Percentiles rank a stretch among this genome's conserved stretches.
These are phyloP conservation scores for Elephantulus edwardii DNA, from an alignment of 2,113 vertebrate genomes.

Conservation along the genomic window DNA sequence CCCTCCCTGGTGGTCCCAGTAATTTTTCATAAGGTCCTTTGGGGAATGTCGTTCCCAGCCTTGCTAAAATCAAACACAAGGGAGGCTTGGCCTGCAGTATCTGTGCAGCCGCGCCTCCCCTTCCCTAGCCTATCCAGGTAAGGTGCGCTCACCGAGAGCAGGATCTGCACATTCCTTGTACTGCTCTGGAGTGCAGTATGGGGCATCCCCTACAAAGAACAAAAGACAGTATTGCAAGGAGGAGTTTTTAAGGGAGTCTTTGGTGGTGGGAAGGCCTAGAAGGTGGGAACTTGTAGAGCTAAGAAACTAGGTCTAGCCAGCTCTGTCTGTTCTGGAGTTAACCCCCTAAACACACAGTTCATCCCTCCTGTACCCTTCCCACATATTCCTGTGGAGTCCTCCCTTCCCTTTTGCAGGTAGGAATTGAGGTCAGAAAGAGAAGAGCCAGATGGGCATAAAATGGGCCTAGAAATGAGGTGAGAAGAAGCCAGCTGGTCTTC, in stretches of 20 bases:
- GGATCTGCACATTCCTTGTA: slow-evolving; percentile 99
- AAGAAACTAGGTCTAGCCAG: not conserved
- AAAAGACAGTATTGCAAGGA: slow-evolving; percentile 20
- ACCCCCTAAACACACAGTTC: not conserved
- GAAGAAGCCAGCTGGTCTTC: not conserved
- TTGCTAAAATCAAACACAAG: not conserved
- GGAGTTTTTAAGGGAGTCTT: not conserved
- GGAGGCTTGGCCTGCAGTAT: not conserved
- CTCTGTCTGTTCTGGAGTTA: not conserved
- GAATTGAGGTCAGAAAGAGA: not conserved
- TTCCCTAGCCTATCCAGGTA: not conserved
- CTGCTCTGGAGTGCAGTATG: slow-evolving; percentile 98
- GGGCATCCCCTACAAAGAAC: slow-evolving; percentile 91
- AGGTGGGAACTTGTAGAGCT: not conserved
- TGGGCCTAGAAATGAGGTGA: not conserved
- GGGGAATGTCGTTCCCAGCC: not conserved
- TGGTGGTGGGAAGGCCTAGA: not conserved
- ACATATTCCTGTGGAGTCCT: not conserved
- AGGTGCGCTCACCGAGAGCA: slow-evolving; percentile 90
- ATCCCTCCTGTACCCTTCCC: not conserved
- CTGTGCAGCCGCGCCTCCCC: not conserved
- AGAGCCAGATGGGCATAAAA: not conserved
- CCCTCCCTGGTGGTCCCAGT: not conserved
- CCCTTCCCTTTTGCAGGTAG: not conserved
- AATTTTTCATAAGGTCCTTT: not conserved